Base-by-base conservation (phyloP, 1,140 invertebrate genomes). In the Drosophila nasuta region DNA sequence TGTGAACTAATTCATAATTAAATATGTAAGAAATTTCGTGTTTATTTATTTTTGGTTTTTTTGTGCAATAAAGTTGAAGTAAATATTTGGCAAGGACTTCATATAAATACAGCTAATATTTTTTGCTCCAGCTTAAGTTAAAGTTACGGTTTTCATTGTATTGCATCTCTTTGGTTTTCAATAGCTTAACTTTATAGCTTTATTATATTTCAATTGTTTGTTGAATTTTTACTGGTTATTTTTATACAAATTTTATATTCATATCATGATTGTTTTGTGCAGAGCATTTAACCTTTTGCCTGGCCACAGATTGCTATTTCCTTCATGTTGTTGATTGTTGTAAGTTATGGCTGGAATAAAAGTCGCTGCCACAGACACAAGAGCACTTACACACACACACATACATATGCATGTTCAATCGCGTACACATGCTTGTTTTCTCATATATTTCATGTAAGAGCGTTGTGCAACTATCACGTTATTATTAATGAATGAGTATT, bases 401-500 rank as follows among this genome's bases (percentile, higher is more conserved):
- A 71, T 52, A 43, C 17, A 51, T 45, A 41, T 7, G 17, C 1
- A 46, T 48, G 38, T n/a, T 3, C 20, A 8, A 38, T 33, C 13
- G 33, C 13, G 5, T 69, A 56, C 62, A 58, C 76, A 43, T 46
- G 56, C 15, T 62, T 45, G 15, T 63, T 45, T 51, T 63, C 52
- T 17, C 33, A 46, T 65, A 28, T 56, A 56, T 70, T 56, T 67
- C 46, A 33, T 71, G 62, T 51, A 56, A 60, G 62, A 60, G 46
- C 79, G 52, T 64, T 67, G 63, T 58, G 58, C 74, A 83, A 87
- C 83, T 87, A 87, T 87, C 83, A 77, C 83, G 77, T 88, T 89
- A 81, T 88, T 88, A 88, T 89, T 89, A 88, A 89, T 88, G 83
- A 88, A 88, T 83, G 85, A 89, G 83, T 89, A 88, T 88, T 88